These are phyloP conservation scores for Thymelicus sylvestris DNA, from an alignment of 2,888 invertebrate species.

Conservation along the genomic window DNA sequence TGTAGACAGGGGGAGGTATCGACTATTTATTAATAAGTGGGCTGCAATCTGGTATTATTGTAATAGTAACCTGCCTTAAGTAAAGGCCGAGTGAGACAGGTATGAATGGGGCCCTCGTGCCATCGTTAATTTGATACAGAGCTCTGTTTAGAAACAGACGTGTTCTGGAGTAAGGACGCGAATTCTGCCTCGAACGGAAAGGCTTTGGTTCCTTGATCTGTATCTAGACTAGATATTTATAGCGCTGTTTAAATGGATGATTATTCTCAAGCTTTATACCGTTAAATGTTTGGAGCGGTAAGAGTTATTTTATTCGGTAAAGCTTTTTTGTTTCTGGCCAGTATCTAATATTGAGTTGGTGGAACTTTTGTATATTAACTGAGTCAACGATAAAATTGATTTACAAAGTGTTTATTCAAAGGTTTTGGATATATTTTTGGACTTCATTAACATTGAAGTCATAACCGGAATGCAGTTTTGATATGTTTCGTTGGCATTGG, in stretches of 20 bases:
- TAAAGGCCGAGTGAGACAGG: conserved; percentile 54
- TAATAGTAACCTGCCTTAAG: conserved; percentile 68
- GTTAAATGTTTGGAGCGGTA: not conserved
- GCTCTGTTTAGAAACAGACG: conserved; percentile 10
- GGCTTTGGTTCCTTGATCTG: conserved; percentile 19
- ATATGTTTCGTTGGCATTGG: no score
- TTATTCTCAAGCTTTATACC: conserved; percentile 9
- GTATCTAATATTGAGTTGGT: no score
- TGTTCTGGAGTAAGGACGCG: conserved; percentile 18
- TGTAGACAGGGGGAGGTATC: conserved; percentile 68
- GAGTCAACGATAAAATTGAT: no score
- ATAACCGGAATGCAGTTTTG: no score
- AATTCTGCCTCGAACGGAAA: conserved; percentile 16
- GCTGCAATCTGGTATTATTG: conserved; percentile 68
- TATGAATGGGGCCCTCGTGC: conserved; percentile 57
- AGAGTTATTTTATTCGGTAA: not conserved
- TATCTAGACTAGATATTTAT: conserved; percentile 20
- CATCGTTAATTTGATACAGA: conserved; percentile 44
- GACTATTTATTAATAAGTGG: conserved; percentile 75
- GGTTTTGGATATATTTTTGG: no score
- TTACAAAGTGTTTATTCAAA: no score
- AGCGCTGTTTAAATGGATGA: conserved; percentile 11
- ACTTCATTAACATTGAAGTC: no score
- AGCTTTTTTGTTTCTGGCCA: not conserved
- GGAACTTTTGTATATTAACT: no score